These are phyloP conservation scores for Oreonectes daqikongensis DNA, from an alignment of 2,797 vertebrate species.

Conservation along the genomic window DNA sequence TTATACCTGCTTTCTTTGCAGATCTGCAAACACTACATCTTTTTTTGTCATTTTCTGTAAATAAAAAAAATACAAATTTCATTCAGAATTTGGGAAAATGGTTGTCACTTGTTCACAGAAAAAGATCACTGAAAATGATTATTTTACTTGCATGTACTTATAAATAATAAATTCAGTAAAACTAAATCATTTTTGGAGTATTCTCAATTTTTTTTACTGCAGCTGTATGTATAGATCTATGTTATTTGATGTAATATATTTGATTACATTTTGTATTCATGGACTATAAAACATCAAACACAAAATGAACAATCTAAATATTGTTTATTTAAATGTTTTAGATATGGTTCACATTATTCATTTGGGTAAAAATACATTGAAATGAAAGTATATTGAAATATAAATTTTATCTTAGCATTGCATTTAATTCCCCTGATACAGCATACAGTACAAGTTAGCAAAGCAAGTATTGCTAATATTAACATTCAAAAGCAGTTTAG, in stretches of 20 bases:
- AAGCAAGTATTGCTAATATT: constrained; percentile 36
- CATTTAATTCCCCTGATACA: neutral
- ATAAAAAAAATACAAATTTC: too few species aligned
- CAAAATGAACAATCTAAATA: constrained; percentile 8
- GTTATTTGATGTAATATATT: neutral
- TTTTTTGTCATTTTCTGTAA: too few species aligned
- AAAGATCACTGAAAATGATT: too few species aligned
- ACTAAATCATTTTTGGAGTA: too few species aligned
- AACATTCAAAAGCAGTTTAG: neutral
- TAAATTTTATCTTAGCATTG: neutral
- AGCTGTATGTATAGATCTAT: too few species aligned
- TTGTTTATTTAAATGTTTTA: constrained; percentile 65
- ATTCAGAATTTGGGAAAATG: too few species aligned
- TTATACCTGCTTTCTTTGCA: too few species aligned
- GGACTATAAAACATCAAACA: neutral
- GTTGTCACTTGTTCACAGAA: too few species aligned
- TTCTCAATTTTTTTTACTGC: too few species aligned
- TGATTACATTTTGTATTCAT: neutral
- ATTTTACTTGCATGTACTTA: too few species aligned
- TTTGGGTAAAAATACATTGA: constrained; percentile 5
- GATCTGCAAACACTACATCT: too few species aligned
- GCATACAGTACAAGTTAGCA: constrained; percentile 14
- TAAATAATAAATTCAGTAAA: too few species aligned
- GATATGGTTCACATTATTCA: constrained; percentile 53
- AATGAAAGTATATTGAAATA: constrained; percentile 3